Evolutionary conservation across 2,888 invertebrate genomes (phyloP), one percentile per base, ranked within the genome.

Genomic region (Neuroscelio doddi): DNA sequence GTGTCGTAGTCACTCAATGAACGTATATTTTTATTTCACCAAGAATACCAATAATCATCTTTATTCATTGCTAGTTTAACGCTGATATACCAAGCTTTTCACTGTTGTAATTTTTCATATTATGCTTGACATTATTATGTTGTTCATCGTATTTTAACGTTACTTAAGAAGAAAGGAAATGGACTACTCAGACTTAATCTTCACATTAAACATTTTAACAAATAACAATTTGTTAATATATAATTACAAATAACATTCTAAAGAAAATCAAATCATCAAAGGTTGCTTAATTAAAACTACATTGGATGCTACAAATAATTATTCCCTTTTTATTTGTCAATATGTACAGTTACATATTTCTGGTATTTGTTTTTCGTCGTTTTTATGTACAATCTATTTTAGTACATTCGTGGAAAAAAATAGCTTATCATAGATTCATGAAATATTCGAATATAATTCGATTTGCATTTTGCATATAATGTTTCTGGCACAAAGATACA

Each of bases 1-100:
- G 26, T 30, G 15, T 32, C 30, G 42, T 49, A n/a, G n/a, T n/a
- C n/a, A n/a, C n/a, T n/a, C n/a, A n/a, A n/a, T 57, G 47, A 57
- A 57, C 39, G 29, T 38, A 47, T 24, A 29, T 55, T 55, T 55
- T 38, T 53, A 16, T 21, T n/a, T 27, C n/a, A 8, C 26, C 29
- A 15, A 42, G 41, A 51, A 51, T 51, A 10, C 14, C 41, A 26
- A 42, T 51, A 26, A 27, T 53, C 39, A 52, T 44, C 42, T 44
- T 52, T 42, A 52, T 52, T 42, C 41, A 52, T 52, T 16, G 42
- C 50, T 32, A 14, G n/a, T 51, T 21, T 14, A 29, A 30, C 30
- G 30, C 10, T n/a, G n/a, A n/a, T n/a, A n/a, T n/a, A n/a, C n/a
- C n/a, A n/a, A n/a, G n/a, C n/a, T n/a, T n/a, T n/a, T n/a, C n/a